phyloP scores from a whole-genome alignment of 2,888 invertebrate species.

The Sussaba pulchella region DNA sequence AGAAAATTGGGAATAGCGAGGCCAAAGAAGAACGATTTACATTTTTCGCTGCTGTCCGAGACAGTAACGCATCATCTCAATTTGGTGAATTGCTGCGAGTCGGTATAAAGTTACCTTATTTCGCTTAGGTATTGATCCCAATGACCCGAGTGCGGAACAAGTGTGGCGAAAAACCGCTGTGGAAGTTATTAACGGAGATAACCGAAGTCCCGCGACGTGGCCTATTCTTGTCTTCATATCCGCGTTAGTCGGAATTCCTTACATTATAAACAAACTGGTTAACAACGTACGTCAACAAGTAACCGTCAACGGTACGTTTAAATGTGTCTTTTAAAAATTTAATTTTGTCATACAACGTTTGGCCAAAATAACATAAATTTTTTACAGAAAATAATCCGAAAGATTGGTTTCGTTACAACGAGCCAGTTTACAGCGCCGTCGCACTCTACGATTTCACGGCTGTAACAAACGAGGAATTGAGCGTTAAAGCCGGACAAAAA shows the following conservation, averaged over 20 bases:
- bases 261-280: conserved; percentile 86
- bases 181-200: conserved; percentile 81
- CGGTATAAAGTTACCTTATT: too few species aligned
- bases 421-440: conserved; percentile 87
- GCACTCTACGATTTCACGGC: conserved; percentile 92
- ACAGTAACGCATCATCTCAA: too few species aligned
- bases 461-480: conserved; percentile 90
- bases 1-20: too few species aligned
- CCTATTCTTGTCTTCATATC: conserved; percentile 95
- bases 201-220: conserved; percentile 89
- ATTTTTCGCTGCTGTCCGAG: neutral
- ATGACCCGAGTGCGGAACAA: conserved; percentile 79
- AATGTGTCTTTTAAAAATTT: neutral
- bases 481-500: conserved; percentile 91
- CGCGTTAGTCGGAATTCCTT: conserved; percentile 95
- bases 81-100: too few species aligned
- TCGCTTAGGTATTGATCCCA: conserved; percentile 75
- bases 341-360: too few species aligned
- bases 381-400: conserved; percentile 88
- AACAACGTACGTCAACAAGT: conserved; percentile 71
- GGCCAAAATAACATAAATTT: too few species aligned
- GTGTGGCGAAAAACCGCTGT: conserved; percentile 81
- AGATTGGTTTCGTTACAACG: conserved; percentile 87
- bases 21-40: too few species aligned
- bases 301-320: conserved; percentile 74